Base-by-base conservation (phyloP, 2,113 vertebrate species). In the Numenius arquata region DNA sequence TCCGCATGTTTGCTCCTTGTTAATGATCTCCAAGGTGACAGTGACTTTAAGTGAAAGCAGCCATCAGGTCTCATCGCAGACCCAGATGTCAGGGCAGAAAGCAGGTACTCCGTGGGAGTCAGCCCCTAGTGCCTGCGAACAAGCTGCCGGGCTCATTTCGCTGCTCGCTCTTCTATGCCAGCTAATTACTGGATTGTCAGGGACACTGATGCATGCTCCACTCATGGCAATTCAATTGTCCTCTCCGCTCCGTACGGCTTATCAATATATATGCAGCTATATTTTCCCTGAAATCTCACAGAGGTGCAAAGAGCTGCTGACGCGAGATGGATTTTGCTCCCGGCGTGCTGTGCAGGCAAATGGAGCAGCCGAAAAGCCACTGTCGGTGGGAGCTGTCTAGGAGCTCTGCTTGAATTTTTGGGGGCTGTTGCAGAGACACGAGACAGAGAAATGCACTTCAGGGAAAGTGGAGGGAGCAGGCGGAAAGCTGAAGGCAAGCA, bases 151-250 rank as follows among this genome's bases (percentile, higher is more conserved):
- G 75, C 85, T 95, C 93, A n/a, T 95, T 92, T 47, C 1, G 0
- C 88, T 11, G 88, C 90, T 90, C 4, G 2, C 79, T 90, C 80
- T 85, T 71, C 92, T 91, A 75, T 88, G 92, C 90, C 92, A 93
- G 89, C 92, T 93, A 90, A 96, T 94, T 95, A 95, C 85, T 0
- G 12, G 26, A 81, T 75, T 96, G 95, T 89, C 96, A 97, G 95
- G 93, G 81, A 96, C 96, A 85, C 95, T 96, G 96, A 97, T 96
- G 95, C 95, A 96, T 91, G 94, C 84, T 82, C 81, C 81, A 88
- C 84, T 89, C 89, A 78, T 2, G 4, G 95, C 92, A 89, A 85
- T 94, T 93, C 95, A 93, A 93, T 79, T 89, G 94, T 89, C 91
- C 92, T 87, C 88, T 85, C 82, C 71, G 76, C 90, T 95, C 93